Conservation (phyloP, 2,888 invertebrate species). For the Diadromus collaris region DNA sequence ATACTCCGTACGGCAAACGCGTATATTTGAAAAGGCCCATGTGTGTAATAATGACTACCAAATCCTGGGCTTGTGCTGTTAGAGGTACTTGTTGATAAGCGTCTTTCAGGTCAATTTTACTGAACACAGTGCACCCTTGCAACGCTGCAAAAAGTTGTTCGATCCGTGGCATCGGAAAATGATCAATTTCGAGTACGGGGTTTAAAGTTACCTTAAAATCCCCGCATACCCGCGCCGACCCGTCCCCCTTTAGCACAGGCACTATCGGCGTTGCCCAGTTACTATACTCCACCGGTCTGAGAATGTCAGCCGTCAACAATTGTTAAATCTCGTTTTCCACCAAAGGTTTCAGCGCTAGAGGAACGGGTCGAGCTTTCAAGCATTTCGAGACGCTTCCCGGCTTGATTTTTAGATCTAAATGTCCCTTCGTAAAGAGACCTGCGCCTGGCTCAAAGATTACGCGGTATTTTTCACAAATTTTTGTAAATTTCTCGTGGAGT, state of each 20-base stretch:
- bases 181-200: conserved; percentile 48
- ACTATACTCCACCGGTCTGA: conserved; percentile 60
- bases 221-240: conserved; percentile 67
- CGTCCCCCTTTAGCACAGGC: conserved; percentile 65
- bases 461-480: too few species aligned
- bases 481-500: too few species aligned
- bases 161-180: conserved; percentile 60
- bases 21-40: conserved; percentile 67
- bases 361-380: too few species aligned
- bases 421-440: too few species aligned
- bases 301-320: conserved; percentile 12
- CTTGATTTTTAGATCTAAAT: too few species aligned
- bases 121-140: conserved; percentile 64
- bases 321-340: neutral
- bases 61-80: conserved; percentile 69
- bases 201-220: conserved; percentile 66
- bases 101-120: conserved; percentile 74
- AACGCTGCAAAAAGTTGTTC: conserved; percentile 61
- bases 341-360: too few species aligned
- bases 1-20: conserved; percentile 18
- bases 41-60: conserved; percentile 72
- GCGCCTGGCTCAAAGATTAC: too few species aligned
- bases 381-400: too few species aligned
- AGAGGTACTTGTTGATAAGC: conserved; percentile 73
- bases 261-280: conserved; percentile 71